Evolutionary conservation across 2,797 vertebrate species (phyloP), one percentile per base, ranked within the genome.

Genomic region (Zalophus californianus): DNA sequence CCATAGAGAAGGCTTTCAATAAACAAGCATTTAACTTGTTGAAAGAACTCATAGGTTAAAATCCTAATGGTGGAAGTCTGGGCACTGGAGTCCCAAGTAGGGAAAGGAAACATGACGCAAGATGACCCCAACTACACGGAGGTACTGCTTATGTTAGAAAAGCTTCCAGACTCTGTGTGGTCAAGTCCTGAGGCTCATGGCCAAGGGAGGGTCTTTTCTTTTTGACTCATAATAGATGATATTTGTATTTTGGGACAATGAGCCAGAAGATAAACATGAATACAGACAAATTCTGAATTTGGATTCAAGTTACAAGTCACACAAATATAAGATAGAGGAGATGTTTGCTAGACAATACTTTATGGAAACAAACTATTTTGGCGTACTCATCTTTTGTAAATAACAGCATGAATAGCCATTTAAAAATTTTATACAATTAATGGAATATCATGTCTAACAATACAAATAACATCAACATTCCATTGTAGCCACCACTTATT

Each of bases 381-480:
- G 18, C 35, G 86, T 41, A 73, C 32, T 89, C 38, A 97, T 68
- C 10, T 96, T 93, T 87, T 90, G 70, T 90, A 41, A 95, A 86
- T 72, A 92, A 29, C 56, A 73, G 41, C 20, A 70, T n/a, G 58
- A 68, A 20, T 13, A 86, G 2, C 62, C 88, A 54, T 87, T 96
- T 96, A 93, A 91, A 96, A 92, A 38, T 35, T 77, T 88, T 44
- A 84, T 23, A 66, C 1, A 54, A 77, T 78, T 60, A 90, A 35
- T 94, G 32, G n/a, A 54, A 18, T 93, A 70, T 48, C 7, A 52
- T 54, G 35, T 80, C 41, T 89, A 85, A 75, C 88, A 90, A 92
- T 56, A 66, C 38, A 77, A 91, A 68, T 89, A 73, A 80, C 5
- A 70, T 14, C 60, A 86, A 29, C 11, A 92, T 87, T 88, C 80